Conservation (phyloP, 37 sponge, comb jelly and placozoan species). For the Tethya wilhelma region DNA sequence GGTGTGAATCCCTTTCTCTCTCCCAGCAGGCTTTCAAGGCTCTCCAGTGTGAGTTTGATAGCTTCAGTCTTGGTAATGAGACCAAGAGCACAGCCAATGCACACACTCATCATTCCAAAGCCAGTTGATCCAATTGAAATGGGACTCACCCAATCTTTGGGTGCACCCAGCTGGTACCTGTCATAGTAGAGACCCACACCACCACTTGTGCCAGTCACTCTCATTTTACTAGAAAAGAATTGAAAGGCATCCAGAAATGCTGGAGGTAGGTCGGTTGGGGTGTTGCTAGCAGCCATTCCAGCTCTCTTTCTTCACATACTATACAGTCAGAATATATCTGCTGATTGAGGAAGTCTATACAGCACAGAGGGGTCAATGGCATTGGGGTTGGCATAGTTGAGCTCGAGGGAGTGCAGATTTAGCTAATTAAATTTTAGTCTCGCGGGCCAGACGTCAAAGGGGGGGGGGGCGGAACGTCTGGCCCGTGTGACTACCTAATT, state of each 20-base stretch:
- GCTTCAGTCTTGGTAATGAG: not conserved
- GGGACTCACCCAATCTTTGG: not conserved
- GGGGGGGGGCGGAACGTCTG: no score
- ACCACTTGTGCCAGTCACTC: not conserved
- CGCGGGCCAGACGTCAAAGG: no score
- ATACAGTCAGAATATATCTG: no score
- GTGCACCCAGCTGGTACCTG: not conserved
- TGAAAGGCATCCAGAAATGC: not conserved
- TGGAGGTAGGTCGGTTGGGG: not conserved
- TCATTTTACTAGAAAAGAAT: not conserved
- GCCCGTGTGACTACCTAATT: no score
- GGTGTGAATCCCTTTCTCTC: not conserved
- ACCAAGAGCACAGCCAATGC: not conserved
- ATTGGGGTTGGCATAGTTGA: no score
- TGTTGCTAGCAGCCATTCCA: no score
- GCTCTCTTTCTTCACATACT: no score
- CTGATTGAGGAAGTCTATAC: no score
- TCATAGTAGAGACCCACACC: constrained; percentile 21
- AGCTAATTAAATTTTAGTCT: no score
- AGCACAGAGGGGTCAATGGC: no score
- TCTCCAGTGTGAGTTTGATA: not conserved
- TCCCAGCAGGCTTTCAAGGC: not conserved
- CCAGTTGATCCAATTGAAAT: not conserved
- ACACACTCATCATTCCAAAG: constrained; percentile 17
- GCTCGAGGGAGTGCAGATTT: no score